Base-by-base conservation (phyloP, 2,797 vertebrate genomes). In the Varecia variegata region DNA sequence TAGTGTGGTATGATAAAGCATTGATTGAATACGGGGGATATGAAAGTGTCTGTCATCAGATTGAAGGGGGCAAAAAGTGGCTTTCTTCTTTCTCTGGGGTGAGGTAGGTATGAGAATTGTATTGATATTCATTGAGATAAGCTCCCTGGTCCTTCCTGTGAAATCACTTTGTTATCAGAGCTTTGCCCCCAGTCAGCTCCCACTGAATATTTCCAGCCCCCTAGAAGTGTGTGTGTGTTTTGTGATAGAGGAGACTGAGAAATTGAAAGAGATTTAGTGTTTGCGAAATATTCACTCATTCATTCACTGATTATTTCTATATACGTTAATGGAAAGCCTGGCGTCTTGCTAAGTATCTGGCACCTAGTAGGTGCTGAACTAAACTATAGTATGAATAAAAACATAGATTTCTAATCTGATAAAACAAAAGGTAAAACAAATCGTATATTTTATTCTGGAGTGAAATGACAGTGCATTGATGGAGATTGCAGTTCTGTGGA, bases 161-260 rank as follows among this genome's bases (percentile, higher is more conserved):
- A 90, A 95, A 83, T 96, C 56, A 94, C 30, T 90, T 86, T 92
- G 79, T 96, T 96, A 93, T 94, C 81, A 77, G 62, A 86, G 30
- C 30, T 90, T 83, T 94, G 23, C 14, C 30, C n/a, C 54, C 25
- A 79, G 86, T 94, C 35, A 74, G 67, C 38, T 90, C 45, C 35
- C 18, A 52, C 27, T 70, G 47, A 80, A 79, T 74, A 91, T 65
- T 95, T 62, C 50, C n/a, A 97, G 73, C 14, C 7, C 32, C 40
- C 52, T 67, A 20, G 25, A 74, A 77, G 70, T 85, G 54, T 70
- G 35, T 70, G 35, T 74, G 81, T 88, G 27, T 23, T 80, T 74
- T 54, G 13, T 79, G 77, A 91, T 60, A 79, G 54, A 32, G 6
- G 50, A 89, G 20, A 68, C 8, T 62, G 35, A 25, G 47, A 94